Evolutionary conservation across 2,113 vertebrate genomes (phyloP), one percentile per base, ranked within the genome.

Genomic region (Sialia sialis): DNA sequence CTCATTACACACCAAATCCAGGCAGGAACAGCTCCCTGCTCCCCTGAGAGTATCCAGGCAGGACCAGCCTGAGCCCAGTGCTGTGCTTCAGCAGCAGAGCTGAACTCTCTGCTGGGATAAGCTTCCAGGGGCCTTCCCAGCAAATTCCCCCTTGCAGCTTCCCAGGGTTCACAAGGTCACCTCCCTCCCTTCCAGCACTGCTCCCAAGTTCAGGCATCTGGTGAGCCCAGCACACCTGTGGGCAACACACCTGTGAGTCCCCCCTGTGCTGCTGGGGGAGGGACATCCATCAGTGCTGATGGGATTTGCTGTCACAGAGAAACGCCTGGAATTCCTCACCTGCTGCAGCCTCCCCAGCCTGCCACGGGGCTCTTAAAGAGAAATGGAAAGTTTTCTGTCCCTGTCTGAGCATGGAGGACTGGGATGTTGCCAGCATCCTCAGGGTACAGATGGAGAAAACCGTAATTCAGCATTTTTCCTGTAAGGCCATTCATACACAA

Each of bases 311-410:
- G 78, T 86, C 93, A 84, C 10, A 11, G 43, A 88, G 75, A 87
- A 84, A 84, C 0, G 58, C 67, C 32, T 85, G 95, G 96, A 96
- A 97, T 97, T 25, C 11, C 54, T 66, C 41, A 92, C 89, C 63
- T 94, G 86, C 73, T 67, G 22, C 68, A 84, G 69, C 83, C 52
- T 81, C 36, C 43, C 23, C 20, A 34, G 29, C 30, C 39, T 4
- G 0, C 16, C 70, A 12, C 0, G 11, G 11, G 48, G 19, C 4
- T 87, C 69, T 69, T 75, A 62, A 76, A 91, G 77, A 72, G 54
- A 64, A 92, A 82, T 4, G 26, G 41, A 5, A 68, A 73, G 6
- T 21, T 43, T 87, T 88, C 72, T 43, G 17, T 49, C 38, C 36
- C 51, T 77, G 38, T 14, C 34, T 27, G 48, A 78, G 59, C 64